phyloP scores from a whole-genome alignment of 2,888 invertebrate species.

The Stenotaenia linearis region DNA sequence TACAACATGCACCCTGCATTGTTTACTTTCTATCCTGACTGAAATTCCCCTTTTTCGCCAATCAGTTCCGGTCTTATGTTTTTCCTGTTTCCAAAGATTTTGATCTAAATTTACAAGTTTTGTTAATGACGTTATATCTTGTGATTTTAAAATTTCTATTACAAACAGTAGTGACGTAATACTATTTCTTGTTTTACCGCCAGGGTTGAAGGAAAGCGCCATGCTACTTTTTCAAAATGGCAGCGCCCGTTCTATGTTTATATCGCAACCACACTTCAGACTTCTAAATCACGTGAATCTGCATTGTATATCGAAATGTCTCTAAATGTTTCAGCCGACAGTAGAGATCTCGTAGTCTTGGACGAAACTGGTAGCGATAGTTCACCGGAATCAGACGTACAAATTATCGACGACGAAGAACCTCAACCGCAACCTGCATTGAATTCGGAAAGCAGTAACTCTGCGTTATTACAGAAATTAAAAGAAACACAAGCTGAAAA shows the following conservation, averaged over 20 bases:
- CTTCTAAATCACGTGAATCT: background rate
- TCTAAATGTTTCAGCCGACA: background rate
- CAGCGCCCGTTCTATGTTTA: background rate
- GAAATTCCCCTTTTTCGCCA: background rate
- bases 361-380: conserved; percentile 29
- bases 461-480: background rate
- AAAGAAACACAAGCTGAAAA: no score
- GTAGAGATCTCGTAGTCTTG: background rate
- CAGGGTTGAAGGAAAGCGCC: no score
- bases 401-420: background rate
- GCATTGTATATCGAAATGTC: background rate
- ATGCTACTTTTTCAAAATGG: background rate
- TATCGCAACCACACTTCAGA: background rate
- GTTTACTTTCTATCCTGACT: conserved; percentile 13
- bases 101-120: background rate
- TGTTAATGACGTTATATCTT: background rate
- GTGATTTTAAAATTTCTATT: no score
- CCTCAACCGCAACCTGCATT: no score
- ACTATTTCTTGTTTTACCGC: no score
- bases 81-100: no score
- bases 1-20: conserved; percentile 31
- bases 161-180: no score
- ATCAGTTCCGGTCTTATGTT: background rate
- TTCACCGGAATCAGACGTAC: background rate
- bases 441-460: no score